Conservation (phyloP, 2,113 vertebrate species). For the Esox niger region DNA sequence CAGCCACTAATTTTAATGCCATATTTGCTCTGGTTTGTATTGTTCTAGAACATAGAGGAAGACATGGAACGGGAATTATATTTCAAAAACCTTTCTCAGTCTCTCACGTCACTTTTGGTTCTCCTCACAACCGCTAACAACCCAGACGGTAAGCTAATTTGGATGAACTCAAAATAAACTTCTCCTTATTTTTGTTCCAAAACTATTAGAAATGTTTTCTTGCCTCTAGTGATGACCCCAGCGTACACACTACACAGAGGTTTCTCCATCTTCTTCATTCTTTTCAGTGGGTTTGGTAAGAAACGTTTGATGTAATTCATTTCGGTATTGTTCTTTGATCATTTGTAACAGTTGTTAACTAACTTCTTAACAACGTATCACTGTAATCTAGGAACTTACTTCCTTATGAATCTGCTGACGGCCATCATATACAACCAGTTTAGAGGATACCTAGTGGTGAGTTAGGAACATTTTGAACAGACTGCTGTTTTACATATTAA, state of each 20-base stretch:
- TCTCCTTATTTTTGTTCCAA: too few relatives aligned
- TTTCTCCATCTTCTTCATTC: conserved; percentile 78
- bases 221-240: conserved; percentile 73
- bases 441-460: conserved; percentile 82
- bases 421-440: conserved; percentile 86
- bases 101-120: conserved; percentile 77
- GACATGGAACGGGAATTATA: conserved; percentile 73
- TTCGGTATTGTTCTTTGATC: not conserved
- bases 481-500: not conserved
- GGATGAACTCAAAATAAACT: too few relatives aligned
- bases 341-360: too few relatives aligned
- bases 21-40: not conserved
- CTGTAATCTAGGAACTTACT: conserved; percentile 72
- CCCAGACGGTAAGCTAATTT: conserved; percentile 76
- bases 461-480: too few relatives aligned
- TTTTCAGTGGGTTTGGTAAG: conserved; percentile 80
- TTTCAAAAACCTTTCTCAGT: conserved; percentile 74
- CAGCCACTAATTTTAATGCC: too few relatives aligned
- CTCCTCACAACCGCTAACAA: conserved; percentile 83
- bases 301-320: not conserved
- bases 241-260: conserved; percentile 75
- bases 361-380: not conserved
- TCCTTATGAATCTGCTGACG: conserved; percentile 83
- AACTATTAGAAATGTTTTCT: fast-evolving
- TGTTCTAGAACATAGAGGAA: conserved; percentile 60